These are phyloP conservation scores for Gallirallus australis DNA, from an alignment of 2,797 vertebrate genomes.

Conservation along the genomic window DNA sequence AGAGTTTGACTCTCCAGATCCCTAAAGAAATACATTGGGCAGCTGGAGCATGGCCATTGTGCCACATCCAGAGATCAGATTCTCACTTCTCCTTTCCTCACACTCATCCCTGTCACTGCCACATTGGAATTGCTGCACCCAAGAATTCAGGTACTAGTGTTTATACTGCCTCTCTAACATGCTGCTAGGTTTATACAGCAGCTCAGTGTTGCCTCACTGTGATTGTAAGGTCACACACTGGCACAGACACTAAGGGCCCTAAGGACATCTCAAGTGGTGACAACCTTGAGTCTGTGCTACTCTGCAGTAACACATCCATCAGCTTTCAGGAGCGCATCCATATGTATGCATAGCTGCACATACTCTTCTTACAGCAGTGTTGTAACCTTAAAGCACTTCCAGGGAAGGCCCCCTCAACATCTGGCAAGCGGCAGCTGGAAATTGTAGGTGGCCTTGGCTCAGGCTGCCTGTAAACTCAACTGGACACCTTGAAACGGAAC, in stretches of 20 bases:
- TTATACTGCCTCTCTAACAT: not conserved
- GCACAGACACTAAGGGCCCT: not conserved
- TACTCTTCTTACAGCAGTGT: not conserved
- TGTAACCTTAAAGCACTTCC: not conserved
- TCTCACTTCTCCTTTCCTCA: not conserved
- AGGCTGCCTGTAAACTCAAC: not conserved
- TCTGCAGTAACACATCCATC: not conserved
- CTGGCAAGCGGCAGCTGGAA: not conserved
- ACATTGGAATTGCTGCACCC: not conserved
- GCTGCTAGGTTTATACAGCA: accelerated
- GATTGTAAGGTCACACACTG: not conserved
- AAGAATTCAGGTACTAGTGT: not conserved
- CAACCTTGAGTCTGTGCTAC: not conserved
- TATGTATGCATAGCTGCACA: not conserved
- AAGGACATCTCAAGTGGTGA: not conserved
- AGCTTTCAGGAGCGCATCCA: not conserved
- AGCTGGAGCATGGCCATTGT: not conserved
- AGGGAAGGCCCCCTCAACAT: not conserved
- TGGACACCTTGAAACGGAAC: not conserved
- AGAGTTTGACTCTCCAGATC: not conserved
- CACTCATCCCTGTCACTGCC: not conserved
- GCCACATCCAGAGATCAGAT: not conserved
- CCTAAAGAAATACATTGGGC: not conserved
- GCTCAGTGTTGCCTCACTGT: not conserved
- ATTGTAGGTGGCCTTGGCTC: not conserved